These are phyloP conservation scores for Aegithalos caudatus DNA, from an alignment of 2,113 vertebrate species.

Conservation along the genomic window DNA sequence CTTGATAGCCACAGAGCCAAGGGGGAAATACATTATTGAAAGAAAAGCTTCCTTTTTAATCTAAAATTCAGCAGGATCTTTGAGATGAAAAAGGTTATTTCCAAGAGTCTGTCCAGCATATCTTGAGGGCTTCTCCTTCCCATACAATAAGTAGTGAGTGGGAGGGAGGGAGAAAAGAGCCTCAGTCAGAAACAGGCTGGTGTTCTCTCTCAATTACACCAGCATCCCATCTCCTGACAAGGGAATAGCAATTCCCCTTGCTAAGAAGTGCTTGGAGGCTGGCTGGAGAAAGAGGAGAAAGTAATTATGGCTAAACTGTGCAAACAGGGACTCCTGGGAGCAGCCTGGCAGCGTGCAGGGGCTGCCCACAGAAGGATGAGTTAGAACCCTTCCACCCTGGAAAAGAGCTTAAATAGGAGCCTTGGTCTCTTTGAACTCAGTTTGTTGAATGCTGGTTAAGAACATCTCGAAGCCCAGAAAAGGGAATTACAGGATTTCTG, in stretches of 20 bases:
- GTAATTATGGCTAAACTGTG: conserved; percentile 44
- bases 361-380: background rate
- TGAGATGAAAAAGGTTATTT: conserved; percentile 62
- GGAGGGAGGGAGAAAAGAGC: background rate
- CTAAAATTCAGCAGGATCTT: conserved; percentile 64
- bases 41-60: conserved; percentile 66
- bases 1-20: conserved; percentile 57
- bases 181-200: background rate
- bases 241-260: conserved; percentile 33
- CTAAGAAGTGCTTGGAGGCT: conserved; percentile 2
- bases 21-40: conserved; percentile 70
- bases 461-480: background rate
- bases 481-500: background rate
- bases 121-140: conserved; percentile 54
- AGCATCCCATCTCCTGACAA: conserved; percentile 17
- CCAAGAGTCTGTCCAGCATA: conserved; percentile 59
- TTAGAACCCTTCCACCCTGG: background rate
- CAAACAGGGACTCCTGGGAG: background rate
- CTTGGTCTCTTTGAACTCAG: background rate
- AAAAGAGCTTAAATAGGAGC: background rate
- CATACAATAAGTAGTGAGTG: background rate
- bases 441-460: background rate
- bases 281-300: conserved; percentile 4
- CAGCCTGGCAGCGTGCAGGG: background rate
- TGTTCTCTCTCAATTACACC: conserved; percentile 32